Base-by-base conservation (phyloP, 2,888 invertebrate species). In the Drosophila borealis region DNA sequence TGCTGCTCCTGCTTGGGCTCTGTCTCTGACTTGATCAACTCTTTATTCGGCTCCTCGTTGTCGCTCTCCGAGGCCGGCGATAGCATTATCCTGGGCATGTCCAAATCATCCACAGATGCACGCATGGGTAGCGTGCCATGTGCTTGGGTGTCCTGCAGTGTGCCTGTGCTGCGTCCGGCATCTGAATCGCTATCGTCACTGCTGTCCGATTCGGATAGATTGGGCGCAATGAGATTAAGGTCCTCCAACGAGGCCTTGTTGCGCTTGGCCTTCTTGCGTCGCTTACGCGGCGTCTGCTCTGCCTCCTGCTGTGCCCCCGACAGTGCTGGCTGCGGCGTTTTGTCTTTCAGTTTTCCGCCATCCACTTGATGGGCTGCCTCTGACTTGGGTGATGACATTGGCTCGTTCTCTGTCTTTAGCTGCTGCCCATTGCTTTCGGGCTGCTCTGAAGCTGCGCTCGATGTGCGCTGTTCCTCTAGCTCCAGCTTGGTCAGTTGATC, bases 141-240 rank as follows among this genome's bases (percentile, higher is more conserved):
- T n/a, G 11, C 3, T 8, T 41, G 48, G 4, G n/a, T 17, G 1
- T 74, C 72, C 4, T 39, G 33, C 4, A 46, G 56, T 37, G 62
- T 62, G n/a, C 34, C 57, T 6, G 33, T 36, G 39, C 73, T 75
- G 3, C 61, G 70, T 2, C 74, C 51, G 3, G 65, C 79, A 81
- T 92, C 86, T 29, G 89, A 87, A 13, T 94, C 95, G 3, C 93
- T 94, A 72, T 96, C 96, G 66, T 95, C 94, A 80, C 96, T 96
- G 73, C 96, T 96, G 82, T 97, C 97, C 90, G 96, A 96, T 87
- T 97, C 97, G 0, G 97, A 97, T 44, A 97, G 93, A 93, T 97
- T 97, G 44, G 97, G 93, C 3, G 96, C 97, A 3, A 96, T 97
- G 59, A 97, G 93, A 93, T 97, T 95, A 2, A 95, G 93, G 88